A percentile compares a stretch with the other conserved stretches of the same genome.
These are phyloP conservation scores for Lysandra bellargus DNA, from an alignment of 2,888 invertebrate species.

Conservation along the genomic window DNA sequence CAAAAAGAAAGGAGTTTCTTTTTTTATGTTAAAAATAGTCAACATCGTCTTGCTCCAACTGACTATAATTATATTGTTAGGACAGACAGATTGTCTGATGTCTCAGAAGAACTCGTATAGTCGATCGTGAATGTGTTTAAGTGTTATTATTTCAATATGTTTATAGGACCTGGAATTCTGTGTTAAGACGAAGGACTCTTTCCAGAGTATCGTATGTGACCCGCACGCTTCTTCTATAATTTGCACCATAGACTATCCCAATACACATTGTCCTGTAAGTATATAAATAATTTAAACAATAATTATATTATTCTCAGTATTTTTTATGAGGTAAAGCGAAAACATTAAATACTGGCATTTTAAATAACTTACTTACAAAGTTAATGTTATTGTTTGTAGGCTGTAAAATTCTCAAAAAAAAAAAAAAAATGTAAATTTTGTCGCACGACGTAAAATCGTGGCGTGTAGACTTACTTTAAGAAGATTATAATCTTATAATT, in stretches of 20 bases:
- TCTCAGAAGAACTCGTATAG: neutral
- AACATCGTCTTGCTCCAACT: neutral
- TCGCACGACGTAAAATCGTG: neutral
- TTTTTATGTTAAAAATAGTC: neutral
- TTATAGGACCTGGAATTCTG: conserved; percentile 14
- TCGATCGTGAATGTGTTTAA: neutral
- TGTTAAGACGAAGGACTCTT: conserved; percentile 15
- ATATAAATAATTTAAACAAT: neutral
- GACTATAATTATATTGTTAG: neutral
- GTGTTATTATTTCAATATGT: neutral
- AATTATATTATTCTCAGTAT: too few relatives aligned
- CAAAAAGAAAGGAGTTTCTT: too few relatives aligned
- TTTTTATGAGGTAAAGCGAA: too few relatives aligned
- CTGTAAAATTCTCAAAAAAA: neutral
- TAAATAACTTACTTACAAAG: too few relatives aligned
- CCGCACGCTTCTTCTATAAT: conserved; percentile 8
- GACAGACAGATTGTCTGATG: too few relatives aligned
- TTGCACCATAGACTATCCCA: conserved; percentile 23
- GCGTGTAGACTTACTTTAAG: neutral
- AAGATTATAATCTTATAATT: neutral
- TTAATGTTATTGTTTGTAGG: neutral
- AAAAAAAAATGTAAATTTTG: neutral
- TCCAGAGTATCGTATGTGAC: conserved; percentile 8
- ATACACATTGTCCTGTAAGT: conserved; percentile 34
- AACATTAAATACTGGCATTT: too few relatives aligned